These are phyloP conservation scores for Calameuta idolon DNA, from an alignment of 2,888 invertebrate genomes.

Conservation along the genomic window DNA sequence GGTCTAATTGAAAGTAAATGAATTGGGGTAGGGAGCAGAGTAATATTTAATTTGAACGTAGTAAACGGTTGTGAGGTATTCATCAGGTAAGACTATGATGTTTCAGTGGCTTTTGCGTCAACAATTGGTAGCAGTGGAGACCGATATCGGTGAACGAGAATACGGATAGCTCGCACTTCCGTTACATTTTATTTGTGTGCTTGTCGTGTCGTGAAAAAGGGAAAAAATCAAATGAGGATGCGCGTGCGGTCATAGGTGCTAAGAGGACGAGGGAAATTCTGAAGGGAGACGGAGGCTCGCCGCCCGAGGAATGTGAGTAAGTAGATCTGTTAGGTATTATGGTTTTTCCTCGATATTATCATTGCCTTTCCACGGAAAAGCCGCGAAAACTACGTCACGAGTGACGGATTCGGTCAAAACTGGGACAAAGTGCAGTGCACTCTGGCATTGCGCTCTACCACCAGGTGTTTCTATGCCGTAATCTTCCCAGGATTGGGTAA, in stretches of 20 bases:
- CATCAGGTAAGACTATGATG: neutral
- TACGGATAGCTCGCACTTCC: conserved; percentile 41
- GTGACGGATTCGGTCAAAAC: conserved; percentile 65
- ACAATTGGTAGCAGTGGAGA: conserved; percentile 27
- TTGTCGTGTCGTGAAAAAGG: conserved; percentile 31
- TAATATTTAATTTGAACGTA: neutral
- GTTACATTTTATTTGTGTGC: conserved; percentile 45
- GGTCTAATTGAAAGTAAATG: too few species aligned
- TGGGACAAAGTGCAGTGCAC: conserved; percentile 68
- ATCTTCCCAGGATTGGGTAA: conserved; percentile 65
- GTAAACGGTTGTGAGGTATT: neutral
- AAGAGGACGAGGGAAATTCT: conserved; percentile 28
- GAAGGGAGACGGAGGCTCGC: conserved; percentile 28
- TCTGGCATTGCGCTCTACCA: conserved; percentile 66
- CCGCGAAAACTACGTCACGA: conserved; percentile 65
- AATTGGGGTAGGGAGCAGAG: neutral
- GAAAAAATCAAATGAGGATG: conserved; percentile 33
- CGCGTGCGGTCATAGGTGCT: conserved; percentile 27
- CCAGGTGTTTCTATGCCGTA: conserved; percentile 66
- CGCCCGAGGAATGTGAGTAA: conserved; percentile 50
- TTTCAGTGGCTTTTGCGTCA: neutral
- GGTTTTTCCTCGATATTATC: conserved; percentile 1
- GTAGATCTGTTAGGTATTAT: conserved; percentile 28
- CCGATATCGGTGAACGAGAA: conserved; percentile 32
- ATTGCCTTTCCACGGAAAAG: conserved; percentile 45